phyloP scores from a whole-genome alignment of 2,888 invertebrate species.

The Drosophila kokeensis region DNA sequence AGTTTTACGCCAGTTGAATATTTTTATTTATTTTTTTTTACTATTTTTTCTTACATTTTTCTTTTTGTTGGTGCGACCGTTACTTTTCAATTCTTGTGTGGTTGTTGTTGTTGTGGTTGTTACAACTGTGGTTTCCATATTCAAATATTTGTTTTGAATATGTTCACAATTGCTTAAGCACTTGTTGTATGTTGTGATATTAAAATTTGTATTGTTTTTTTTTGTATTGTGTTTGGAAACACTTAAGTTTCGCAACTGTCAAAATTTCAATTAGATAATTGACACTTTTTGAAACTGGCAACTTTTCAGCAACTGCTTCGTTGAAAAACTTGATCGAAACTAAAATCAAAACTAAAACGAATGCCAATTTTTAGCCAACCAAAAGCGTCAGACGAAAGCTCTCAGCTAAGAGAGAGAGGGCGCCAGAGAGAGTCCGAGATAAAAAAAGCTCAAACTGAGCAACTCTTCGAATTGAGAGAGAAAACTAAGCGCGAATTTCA shows the following conservation, averaged over 20 bases:
- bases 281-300: slow-evolving; percentile 15
- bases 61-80: slow-evolving; percentile 48
- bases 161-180: slow-evolving; percentile 31
- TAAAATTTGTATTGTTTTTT: not conserved
- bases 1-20: slow-evolving; percentile 14
- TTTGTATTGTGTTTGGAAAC: slow-evolving; percentile 2
- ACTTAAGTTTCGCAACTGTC: slow-evolving; percentile 28
- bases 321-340: slow-evolving; percentile 53
- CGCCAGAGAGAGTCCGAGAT: slow-evolving; percentile 2
- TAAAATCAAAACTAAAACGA: slow-evolving; percentile 25
- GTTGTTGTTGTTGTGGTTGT: slow-evolving; percentile 70
- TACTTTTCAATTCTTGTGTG: slow-evolving; percentile 47
- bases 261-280: slow-evolving; percentile 15
- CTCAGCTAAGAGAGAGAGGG: slow-evolving; percentile 8
- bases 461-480: slow-evolving; percentile 33
- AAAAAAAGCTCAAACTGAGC: slow-evolving; percentile 32
- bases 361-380: slow-evolving; percentile 29
- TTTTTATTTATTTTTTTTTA: not conserved
- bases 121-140: slow-evolving; percentile 74
- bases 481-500: slow-evolving; percentile 57
- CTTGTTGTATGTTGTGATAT: not conserved
- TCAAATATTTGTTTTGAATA: slow-evolving; percentile 21
- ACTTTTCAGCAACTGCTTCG: slow-evolving; percentile 41
- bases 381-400: slow-evolving; percentile 29
- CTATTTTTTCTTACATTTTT: slow-evolving; percentile 52